Base-by-base conservation (phyloP, 2,888 invertebrate genomes). In the Dicyrtoma fusca region DNA sequence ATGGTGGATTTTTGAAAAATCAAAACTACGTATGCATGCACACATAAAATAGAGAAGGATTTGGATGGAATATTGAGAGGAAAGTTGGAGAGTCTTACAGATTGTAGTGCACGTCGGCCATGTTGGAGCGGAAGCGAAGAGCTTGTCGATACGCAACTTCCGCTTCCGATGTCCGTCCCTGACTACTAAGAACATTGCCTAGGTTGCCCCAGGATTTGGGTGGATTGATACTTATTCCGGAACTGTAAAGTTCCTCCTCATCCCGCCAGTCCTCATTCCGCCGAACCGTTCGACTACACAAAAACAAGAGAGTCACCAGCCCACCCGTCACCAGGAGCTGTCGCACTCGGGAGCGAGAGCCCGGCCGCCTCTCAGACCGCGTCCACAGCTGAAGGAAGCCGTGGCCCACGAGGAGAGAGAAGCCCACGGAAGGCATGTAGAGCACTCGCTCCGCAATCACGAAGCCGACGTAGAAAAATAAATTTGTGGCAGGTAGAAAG, bases 21-120 rank as follows among this genome's bases (percentile, higher is more conserved):
- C 19, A 10, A 59, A n/a, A 25, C 25, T 10, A 59, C 25, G n/a
- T n/a, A n/a, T n/a, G n/a, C n/a, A n/a, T n/a, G n/a, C n/a, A 10
- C 13, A 45, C 13, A 45, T 45, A 11, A n/a, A n/a, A n/a, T n/a
- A n/a, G n/a, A n/a, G n/a, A n/a, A n/a, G n/a, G n/a, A n/a, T 45
- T 45, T 45, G 45, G 45, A 45, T 57, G 72, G 62, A 71, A 64
- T 45, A 69, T 62, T 57, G 61, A 59, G 19, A 63, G 55, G 66
- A 59, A 49, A 51, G n/a, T 63, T 69, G 69, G 17, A 64, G 23
- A 76, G 84, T 94, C 96, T 94, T 86, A 97, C 96, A 97, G 87
- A 86, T 98, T 98, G 85, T 97, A 98, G 87, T 97, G 97, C 75
- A 97, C 97, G 85, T 98, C 98, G 74, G 97, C 97, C 97, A 97